Conservation (phyloP, 2,797 vertebrate genomes). For the Thripadectes ignobilis region DNA sequence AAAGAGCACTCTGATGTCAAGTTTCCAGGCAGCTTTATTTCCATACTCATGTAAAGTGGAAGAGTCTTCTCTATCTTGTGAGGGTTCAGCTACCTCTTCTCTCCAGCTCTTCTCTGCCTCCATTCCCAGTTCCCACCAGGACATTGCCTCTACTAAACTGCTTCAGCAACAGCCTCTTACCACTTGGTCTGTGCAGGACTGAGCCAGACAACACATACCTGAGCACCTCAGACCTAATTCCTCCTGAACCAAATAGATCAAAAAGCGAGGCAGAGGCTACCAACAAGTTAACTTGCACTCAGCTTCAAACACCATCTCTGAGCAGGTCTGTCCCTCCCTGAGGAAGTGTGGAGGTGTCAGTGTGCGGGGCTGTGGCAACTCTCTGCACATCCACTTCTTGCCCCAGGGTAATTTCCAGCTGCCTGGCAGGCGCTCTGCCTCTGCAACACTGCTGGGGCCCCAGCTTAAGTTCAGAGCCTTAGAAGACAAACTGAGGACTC, state of each 20-base stretch:
- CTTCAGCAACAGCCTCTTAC: not conserved
- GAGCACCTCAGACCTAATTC: not conserved
- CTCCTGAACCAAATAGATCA: not conserved
- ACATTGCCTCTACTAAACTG: not conserved
- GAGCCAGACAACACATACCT: not conserved
- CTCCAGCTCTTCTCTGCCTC: not conserved
- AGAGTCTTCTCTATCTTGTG: rapidly evolving
- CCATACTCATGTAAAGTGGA: not conserved
- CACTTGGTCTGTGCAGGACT: not conserved
- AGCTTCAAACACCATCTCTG: not conserved
- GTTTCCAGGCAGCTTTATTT: not conserved
- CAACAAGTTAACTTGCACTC: not conserved
- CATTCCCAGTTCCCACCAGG: not conserved
- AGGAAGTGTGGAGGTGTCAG: not conserved
- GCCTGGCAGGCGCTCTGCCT: not conserved
- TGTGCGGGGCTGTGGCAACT: rapidly evolving
- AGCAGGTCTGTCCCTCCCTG: rapidly evolving
- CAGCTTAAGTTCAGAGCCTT: not conserved
- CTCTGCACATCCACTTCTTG: rapidly evolving
- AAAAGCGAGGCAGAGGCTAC: not conserved
- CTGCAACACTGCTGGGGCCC: not conserved
- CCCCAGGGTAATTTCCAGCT: not conserved
- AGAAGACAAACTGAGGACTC: not conserved
- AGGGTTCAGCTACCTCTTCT: not conserved
- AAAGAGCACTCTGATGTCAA: not conserved